These are phyloP conservation scores for Pseudorectes ferrugineus DNA, from an alignment of 2,113 vertebrate genomes.

Conservation along the genomic window DNA sequence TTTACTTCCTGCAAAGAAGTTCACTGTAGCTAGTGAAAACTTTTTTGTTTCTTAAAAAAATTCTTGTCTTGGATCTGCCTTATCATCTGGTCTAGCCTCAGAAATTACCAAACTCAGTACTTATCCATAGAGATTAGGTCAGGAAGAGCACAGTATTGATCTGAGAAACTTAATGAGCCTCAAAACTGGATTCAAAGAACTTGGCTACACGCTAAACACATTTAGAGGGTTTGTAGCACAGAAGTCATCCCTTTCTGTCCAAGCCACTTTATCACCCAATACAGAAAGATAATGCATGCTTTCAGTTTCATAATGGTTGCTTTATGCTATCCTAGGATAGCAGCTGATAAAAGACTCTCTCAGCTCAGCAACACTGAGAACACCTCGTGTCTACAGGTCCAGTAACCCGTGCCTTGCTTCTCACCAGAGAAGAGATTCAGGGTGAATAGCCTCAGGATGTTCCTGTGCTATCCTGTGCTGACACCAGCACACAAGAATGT, in stretches of 20 bases:
- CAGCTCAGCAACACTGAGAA: neutral
- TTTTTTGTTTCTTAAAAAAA: neutral
- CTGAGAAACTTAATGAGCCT: neutral
- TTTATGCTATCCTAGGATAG: neutral
- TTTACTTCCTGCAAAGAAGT: neutral
- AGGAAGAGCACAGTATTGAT: neutral
- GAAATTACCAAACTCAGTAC: neutral
- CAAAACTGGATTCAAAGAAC: neutral
- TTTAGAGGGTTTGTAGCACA: neutral
- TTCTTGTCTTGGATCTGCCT: neutral
- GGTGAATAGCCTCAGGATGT: neutral
- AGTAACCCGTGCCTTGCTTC: neutral
- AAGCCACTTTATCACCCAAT: neutral
- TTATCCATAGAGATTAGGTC: neutral
- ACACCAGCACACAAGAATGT: neutral
- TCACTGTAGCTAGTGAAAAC: neutral
- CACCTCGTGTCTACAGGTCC: neutral
- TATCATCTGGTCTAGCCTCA: neutral
- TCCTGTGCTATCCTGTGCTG: neutral
- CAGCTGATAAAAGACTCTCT: neutral
- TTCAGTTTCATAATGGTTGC: neutral
- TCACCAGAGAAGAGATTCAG: neutral
- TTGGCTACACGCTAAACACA: neutral
- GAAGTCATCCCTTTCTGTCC: neutral
- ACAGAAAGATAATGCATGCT: neutral